Conservation (phyloP, 2,888 invertebrate species). For the Drosophila mimica region DNA sequence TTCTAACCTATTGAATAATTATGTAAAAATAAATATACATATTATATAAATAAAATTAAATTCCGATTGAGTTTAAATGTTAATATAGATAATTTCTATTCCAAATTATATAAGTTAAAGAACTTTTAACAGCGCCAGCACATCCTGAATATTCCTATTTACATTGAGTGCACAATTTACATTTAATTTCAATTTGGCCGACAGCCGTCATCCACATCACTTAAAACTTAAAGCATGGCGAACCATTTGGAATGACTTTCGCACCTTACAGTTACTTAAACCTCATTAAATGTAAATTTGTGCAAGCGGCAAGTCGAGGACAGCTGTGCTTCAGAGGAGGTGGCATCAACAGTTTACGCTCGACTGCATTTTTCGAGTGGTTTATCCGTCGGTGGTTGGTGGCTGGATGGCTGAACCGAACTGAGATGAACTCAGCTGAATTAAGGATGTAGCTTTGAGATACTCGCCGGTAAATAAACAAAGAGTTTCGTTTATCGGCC, state of each 20-base stretch:
- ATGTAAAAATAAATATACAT: neutral
- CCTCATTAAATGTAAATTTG: slow-evolving; percentile 78
- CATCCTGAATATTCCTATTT: neutral
- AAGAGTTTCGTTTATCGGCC: slow-evolving; percentile 45
- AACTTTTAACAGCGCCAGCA: neutral
- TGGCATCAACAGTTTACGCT: slow-evolving; percentile 69
- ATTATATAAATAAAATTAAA: neutral
- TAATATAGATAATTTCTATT: neutral
- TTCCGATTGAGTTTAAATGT: neutral
- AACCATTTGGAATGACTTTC: slow-evolving; percentile 44
- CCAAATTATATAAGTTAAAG: neutral
- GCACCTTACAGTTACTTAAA: slow-evolving; percentile 66
- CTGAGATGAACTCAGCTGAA: slow-evolving; percentile 11
- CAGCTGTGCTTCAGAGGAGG: slow-evolving; percentile 13
- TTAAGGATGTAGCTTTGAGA: slow-evolving; percentile 52
- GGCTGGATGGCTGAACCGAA: slow-evolving; percentile 14
- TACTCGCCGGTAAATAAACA: slow-evolving; percentile 60
- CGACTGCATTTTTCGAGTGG: slow-evolving; percentile 68
- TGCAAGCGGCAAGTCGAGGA: slow-evolving; percentile 40
- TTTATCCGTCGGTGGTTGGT: slow-evolving; percentile 39
- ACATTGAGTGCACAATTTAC: slow-evolving; percentile 39
- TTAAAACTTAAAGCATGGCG: slow-evolving; percentile 34
- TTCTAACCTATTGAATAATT: neutral
- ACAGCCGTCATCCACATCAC: slow-evolving; percentile 28
- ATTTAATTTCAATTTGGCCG: slow-evolving; percentile 47